A percentile compares a stretch with the other conserved stretches of the same genome.
These are phyloP conservation scores for Sapajus apella DNA, from an alignment of 2,113 vertebrate species.

Conservation along the genomic window DNA sequence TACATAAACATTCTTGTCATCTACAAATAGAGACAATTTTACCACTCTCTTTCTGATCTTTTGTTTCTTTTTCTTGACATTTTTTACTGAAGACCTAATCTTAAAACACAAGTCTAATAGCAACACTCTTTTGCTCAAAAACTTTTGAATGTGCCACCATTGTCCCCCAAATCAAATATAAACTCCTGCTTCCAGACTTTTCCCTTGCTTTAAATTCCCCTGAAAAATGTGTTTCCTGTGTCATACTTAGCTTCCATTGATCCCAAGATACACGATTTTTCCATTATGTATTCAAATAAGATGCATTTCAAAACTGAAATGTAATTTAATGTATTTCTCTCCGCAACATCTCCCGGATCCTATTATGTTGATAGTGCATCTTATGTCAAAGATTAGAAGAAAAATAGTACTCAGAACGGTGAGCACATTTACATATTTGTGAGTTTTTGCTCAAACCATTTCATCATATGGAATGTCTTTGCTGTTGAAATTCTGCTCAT, in stretches of 20 bases:
- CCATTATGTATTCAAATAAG: background rate
- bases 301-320: background rate
- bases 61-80: background rate
- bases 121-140: background rate
- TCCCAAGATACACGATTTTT: background rate
- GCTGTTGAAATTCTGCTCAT: constrained; percentile 18
- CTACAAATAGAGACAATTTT: background rate
- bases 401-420: background rate
- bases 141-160: background rate
- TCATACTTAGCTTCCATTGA: background rate
- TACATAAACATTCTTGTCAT: background rate
- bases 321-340: background rate
- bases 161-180: background rate
- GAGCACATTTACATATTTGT: background rate
- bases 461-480: background rate
- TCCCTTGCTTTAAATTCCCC: background rate
- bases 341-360: background rate
- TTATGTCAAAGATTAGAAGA: background rate
- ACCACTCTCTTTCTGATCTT: background rate
- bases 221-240: background rate
- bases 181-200: background rate
- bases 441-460: background rate
- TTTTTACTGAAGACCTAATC: background rate
- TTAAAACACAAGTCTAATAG: background rate
- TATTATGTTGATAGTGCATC: background rate